These are phyloP conservation scores for Axinella damicornis DNA, from an alignment of 37 sponge, comb jelly and placozoan genomes.

Conservation along the genomic window DNA sequence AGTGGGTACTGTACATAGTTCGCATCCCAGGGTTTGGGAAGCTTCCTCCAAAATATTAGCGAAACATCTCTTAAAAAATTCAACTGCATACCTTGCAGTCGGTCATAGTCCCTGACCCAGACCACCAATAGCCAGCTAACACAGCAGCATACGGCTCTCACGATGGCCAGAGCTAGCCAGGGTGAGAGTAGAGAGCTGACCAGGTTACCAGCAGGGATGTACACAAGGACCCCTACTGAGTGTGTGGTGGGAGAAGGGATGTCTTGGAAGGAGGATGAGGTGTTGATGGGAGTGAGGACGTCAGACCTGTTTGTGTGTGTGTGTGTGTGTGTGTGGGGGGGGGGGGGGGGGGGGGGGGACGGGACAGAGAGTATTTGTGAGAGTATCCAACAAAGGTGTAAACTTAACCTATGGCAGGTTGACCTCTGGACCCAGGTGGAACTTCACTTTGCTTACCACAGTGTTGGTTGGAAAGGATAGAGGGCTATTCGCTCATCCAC, in stretches of 20 bases:
- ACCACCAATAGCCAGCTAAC: slow-evolving; percentile 48
- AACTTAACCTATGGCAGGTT: no score
- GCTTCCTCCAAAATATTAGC: no score
- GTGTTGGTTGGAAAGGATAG: slow-evolving; percentile 34
- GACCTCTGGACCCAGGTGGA: not conserved
- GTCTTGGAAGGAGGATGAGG: slow-evolving; percentile 5
- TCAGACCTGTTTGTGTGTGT: slow-evolving; percentile 36
- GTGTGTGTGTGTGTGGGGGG: no score
- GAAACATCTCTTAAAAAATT: no score
- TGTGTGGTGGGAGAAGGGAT: slow-evolving; percentile 25
- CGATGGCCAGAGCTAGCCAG: slow-evolving; percentile 46
- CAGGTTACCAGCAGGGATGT: not conserved
- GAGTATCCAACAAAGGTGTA: no score
- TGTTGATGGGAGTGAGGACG: slow-evolving; percentile 30
- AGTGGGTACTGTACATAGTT: no score
- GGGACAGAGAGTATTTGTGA: no score
- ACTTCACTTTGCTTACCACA: slow-evolving; percentile 38
- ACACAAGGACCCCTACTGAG: slow-evolving; percentile 13
- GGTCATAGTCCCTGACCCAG: slow-evolving; percentile 44
- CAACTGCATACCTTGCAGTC: slow-evolving; percentile 52
- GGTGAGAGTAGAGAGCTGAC: slow-evolving; percentile 14
- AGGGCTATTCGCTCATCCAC: slow-evolving; percentile 66
- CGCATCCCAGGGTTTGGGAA: no score
- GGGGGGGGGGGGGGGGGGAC: no score
- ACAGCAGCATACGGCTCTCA: slow-evolving; percentile 56